phyloP scores from a whole-genome alignment of 2,113 vertebrate species.

The Cephalopholis sonnerati region DNA sequence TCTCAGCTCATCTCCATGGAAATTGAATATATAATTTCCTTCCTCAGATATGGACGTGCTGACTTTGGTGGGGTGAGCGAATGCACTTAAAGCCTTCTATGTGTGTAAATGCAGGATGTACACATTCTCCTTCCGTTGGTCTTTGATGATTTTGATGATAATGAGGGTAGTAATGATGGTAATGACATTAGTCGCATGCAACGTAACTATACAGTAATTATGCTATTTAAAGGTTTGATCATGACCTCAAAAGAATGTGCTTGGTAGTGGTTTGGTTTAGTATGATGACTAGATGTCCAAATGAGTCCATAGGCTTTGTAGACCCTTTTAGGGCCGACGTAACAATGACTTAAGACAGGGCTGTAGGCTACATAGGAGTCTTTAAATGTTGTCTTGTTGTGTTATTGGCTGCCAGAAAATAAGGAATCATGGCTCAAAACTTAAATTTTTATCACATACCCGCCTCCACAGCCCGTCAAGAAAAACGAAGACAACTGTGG shows the following conservation, averaged over 20 bases:
- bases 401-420: no score
- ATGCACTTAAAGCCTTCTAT: background rate
- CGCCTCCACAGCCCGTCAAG: no score
- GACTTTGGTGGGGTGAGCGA: slow-evolving; percentile 18
- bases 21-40: slow-evolving; percentile 71
- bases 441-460: no score
- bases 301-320: background rate
- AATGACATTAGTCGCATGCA: slow-evolving; percentile 25
- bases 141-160: slow-evolving; percentile 48
- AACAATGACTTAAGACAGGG: no score
- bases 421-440: no score
- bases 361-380: no score
- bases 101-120: slow-evolving; percentile 14
- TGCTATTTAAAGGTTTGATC: slow-evolving; percentile 22
- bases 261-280: background rate
- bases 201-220: slow-evolving; percentile 19
- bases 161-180: slow-evolving; percentile 44
- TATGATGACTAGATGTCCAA: background rate
- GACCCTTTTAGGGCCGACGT: no score
- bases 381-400: no score
- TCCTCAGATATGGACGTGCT: slow-evolving; percentile 47
- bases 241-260: background rate
- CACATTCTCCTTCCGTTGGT: slow-evolving; percentile 15
- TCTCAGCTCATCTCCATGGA: slow-evolving; percentile 76
- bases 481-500: no score